phyloP scores from a whole-genome alignment of 2,888 invertebrate species.

The Aphodius sticticus region DNA sequence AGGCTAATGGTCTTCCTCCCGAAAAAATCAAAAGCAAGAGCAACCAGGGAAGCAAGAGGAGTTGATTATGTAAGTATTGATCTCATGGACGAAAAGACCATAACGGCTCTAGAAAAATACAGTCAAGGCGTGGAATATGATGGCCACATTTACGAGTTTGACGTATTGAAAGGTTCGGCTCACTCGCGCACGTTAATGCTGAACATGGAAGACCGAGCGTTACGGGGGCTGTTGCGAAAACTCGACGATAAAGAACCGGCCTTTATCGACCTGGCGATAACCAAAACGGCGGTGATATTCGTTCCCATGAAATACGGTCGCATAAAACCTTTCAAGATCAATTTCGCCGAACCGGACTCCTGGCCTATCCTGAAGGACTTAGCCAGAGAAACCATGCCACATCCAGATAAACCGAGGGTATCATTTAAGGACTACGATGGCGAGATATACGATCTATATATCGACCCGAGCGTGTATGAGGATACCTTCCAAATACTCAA shows the following conservation, averaged over 20 bases:
- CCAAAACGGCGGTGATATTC: background rate
- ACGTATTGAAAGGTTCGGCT: background rate
- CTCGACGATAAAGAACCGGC: background rate
- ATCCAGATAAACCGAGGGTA: background rate
- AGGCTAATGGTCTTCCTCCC: background rate
- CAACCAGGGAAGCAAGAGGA: too few relatives aligned
- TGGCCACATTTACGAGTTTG: background rate
- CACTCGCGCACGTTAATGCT: background rate
- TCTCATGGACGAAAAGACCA: constrained; percentile 6
- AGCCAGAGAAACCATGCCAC: background rate
- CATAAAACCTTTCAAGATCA: constrained; percentile 7
- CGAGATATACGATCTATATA: background rate
- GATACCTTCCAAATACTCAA: background rate
- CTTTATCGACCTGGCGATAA: background rate
- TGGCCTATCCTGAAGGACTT: background rate
- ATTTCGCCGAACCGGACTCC: background rate
- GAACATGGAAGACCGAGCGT: background rate
- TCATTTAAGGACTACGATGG: background rate
- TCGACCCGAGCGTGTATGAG: background rate
- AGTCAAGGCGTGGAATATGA: background rate
- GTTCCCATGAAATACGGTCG: background rate
- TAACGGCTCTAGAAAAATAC: background rate
- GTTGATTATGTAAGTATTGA: constrained; percentile 1
- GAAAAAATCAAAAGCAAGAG: background rate
- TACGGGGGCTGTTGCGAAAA: background rate